Evolutionary conservation across 2,797 vertebrate genomes (phyloP).

Genomic region (Cuculus canorus): DNA sequence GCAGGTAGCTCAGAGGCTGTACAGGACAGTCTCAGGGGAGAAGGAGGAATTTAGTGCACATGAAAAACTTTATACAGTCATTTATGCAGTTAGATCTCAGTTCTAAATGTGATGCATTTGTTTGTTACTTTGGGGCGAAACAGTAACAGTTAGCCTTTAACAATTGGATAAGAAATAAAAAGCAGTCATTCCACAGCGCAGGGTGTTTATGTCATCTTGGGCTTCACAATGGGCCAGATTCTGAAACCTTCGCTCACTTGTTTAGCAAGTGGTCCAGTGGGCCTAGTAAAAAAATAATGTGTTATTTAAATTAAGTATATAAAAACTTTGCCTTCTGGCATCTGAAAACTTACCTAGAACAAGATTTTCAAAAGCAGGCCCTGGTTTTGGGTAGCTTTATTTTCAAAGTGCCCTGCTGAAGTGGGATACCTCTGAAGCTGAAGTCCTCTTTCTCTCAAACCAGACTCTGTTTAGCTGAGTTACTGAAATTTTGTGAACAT

Average conservation of each 20-base stretch:
- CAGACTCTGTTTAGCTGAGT: neutral
- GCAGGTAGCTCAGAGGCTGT: constrained; percentile 50
- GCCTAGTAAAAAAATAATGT: neutral
- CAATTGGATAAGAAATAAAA: constrained; percentile 4
- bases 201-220: neutral
- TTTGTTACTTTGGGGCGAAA: constrained; percentile 24
- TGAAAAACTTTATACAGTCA: constrained; percentile 52
- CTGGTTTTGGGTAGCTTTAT: neutral
- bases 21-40: neutral
- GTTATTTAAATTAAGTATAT: neutral
- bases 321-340: neutral
- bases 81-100: constrained; percentile 34
- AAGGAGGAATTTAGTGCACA: constrained; percentile 54
- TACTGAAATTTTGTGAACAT: neutral
- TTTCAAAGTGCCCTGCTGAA: neutral
- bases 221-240: neutral
- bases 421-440: neutral
- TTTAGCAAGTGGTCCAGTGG: neutral
- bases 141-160: constrained; percentile 1
- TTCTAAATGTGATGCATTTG: constrained; percentile 20
- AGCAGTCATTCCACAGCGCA: neutral
- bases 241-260: constrained; percentile 9
- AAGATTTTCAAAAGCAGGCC: neutral
- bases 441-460: neutral
- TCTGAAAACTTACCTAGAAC: neutral